Evolutionary conservation across 2,113 vertebrate genomes (phyloP).

Genomic region (Calonectris borealis): DNA sequence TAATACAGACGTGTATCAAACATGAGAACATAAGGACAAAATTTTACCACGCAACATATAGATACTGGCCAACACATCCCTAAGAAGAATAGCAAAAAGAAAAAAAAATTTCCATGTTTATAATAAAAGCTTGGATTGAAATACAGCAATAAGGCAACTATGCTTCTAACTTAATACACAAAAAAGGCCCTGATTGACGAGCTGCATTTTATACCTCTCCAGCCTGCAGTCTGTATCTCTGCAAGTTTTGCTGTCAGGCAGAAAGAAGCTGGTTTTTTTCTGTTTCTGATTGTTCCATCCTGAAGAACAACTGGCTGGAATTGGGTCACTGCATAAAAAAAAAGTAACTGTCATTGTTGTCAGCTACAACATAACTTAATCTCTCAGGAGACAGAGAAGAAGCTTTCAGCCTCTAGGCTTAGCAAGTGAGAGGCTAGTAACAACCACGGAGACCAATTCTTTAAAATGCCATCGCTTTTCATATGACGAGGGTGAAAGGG

Average conservation of each 20-base stretch:
- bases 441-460: neutral
- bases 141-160: neutral
- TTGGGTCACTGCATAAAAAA: neutral
- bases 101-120: neutral
- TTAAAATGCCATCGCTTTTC: neutral
- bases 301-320: slow-evolving; percentile 8
- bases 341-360: neutral
- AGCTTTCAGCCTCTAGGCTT: neutral
- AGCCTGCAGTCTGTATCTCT: slow-evolving; percentile 15
- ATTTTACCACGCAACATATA: neutral
- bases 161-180: neutral
- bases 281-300: neutral
- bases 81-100: neutral
- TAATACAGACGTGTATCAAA: neutral
- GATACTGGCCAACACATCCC: neutral
- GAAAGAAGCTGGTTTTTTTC: neutral
- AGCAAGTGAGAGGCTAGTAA: neutral
- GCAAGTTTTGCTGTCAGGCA: slow-evolving; percentile 7
- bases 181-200: neutral
- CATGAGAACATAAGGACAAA: neutral
- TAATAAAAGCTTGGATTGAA: neutral
- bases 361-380: neutral
- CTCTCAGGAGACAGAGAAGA: neutral
- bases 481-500: neutral
- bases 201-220: slow-evolving; percentile 41